Percentiles rank a stretch among this genome's conserved stretches.
Conservation (phyloP, 2,113 vertebrate genomes). For the Ophiodon elongatus region DNA sequence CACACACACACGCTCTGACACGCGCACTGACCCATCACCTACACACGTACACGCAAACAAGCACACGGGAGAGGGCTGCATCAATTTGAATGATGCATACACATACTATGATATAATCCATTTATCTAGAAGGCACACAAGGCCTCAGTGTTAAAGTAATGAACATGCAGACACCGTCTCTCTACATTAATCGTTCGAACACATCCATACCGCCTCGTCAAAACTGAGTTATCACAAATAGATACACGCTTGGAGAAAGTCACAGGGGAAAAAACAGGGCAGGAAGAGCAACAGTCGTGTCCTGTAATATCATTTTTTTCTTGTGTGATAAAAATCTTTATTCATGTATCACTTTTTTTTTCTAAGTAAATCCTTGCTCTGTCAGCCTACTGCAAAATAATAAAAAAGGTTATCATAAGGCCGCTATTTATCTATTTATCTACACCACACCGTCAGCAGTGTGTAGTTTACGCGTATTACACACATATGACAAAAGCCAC, state of each 20-base stretch:
- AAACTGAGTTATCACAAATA: slow-evolving; percentile 26
- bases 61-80: neutral
- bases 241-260: neutral
- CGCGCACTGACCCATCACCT: slow-evolving; percentile 13
- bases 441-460: neutral
- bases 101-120: slow-evolving; percentile 50
- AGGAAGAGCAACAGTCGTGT: neutral
- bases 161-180: slow-evolving; percentile 43
- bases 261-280: neutral
- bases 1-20: too few species aligned
- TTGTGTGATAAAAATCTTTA: neutral
- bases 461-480: neutral
- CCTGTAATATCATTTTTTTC: neutral
- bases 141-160: slow-evolving; percentile 56
- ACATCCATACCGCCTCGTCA: slow-evolving; percentile 18
- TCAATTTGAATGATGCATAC: slow-evolving; percentile 56
- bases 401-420: neutral
- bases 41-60: neutral
- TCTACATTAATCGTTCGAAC: slow-evolving; percentile 6
- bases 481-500: neutral
- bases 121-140: slow-evolving; percentile 32
- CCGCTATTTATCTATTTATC: too few species aligned
- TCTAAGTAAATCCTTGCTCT: neutral
- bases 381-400: neutral
- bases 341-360: neutral